Base-by-base conservation (phyloP, 1,140 invertebrate species). In the Rhizoglyphus robini region DNA sequence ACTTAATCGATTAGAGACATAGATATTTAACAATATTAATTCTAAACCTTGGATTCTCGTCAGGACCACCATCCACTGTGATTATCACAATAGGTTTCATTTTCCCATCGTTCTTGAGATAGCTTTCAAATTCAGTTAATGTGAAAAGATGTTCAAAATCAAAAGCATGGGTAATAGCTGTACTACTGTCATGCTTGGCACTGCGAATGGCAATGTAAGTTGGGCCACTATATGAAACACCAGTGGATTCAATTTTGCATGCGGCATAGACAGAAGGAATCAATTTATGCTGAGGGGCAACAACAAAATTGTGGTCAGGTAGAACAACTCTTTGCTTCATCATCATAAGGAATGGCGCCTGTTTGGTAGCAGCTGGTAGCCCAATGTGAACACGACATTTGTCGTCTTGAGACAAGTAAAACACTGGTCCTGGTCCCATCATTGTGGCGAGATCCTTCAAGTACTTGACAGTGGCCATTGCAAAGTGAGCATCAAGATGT, bases 261-360 rank as follows among this genome's bases (percentile, higher is more conserved):
- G 73, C 70, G 59, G 75, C 72, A 69, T 75, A 75, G 11, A 76
- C 74, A 27, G 66, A 69, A 13, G 74, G 73, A 63, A 75, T 76
- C 11, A 76, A 36, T 67, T 76, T 76, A 66, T 77, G 75, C 20
- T 47, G 41, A 29, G 63, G 34, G 46, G 72, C 76, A 68, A 77
- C 69, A 11, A 76, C 73, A 68, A 71, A 79, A 69, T 79, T 76
- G 71, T 78, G 76, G 70, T 78, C 75, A 34, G 77, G 75, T 27
- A 78, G 69, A 36, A 30, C 62, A 4, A 78, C 69, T 63, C 68
- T 51, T 67, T 77, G 78, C 57, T 78, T 73, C 41, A 78, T 47
- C 69, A 75, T 71, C 74, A 77, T 77, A 67, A 77, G 49, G 1
- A 74, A 63, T 15, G 70, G 71, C n/a, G 71, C 67, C 69, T 78